A percentile compares a stretch with the other conserved stretches of the same genome.
Evolutionary conservation across 2,113 vertebrate genomes (phyloP).

Genomic region (Sylvilagus bachmani): DNA sequence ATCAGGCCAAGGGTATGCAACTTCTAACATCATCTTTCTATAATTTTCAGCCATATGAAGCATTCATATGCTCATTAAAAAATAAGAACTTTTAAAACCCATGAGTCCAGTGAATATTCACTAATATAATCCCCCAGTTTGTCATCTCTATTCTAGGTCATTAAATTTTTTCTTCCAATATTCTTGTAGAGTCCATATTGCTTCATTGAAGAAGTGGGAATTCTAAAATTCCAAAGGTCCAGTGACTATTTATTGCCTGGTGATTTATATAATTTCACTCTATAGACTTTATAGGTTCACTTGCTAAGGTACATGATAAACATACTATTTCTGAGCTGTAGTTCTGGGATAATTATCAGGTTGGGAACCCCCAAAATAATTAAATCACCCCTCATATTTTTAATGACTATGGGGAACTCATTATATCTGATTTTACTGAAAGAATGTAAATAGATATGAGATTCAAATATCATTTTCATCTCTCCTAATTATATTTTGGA

Average conservation of each 20-base stretch:
- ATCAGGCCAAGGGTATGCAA: neutral
- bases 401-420: conserved; percentile 83
- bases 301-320: conserved; percentile 69
- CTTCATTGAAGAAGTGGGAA: conserved; percentile 68
- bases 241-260: conserved; percentile 52
- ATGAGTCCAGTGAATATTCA: conserved; percentile 33
- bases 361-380: conserved; percentile 79
- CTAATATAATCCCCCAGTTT: conserved; percentile 14
- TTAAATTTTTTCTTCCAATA: conserved; percentile 36
- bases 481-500: conserved; percentile 41
- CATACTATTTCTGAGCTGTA: conserved; percentile 67
- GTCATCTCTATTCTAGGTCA: conserved; percentile 51
- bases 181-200: neutral
- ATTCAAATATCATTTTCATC: conserved; percentile 27
- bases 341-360: conserved; percentile 75
- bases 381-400: conserved; percentile 85
- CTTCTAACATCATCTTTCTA: neutral
- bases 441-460: conserved; percentile 68
- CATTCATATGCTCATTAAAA: conserved; percentile 65
- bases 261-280: conserved; percentile 72
- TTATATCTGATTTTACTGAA: conserved; percentile 79
- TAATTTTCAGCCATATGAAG: conserved; percentile 7
- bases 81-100: conserved; percentile 48
- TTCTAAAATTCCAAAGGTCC: conserved; percentile 58
- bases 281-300: conserved; percentile 46